Percentiles rank a stretch among this genome's conserved stretches.
Conservation (phyloP, 2,888 invertebrate genomes). For the Pseudolycoriella hygida region DNA sequence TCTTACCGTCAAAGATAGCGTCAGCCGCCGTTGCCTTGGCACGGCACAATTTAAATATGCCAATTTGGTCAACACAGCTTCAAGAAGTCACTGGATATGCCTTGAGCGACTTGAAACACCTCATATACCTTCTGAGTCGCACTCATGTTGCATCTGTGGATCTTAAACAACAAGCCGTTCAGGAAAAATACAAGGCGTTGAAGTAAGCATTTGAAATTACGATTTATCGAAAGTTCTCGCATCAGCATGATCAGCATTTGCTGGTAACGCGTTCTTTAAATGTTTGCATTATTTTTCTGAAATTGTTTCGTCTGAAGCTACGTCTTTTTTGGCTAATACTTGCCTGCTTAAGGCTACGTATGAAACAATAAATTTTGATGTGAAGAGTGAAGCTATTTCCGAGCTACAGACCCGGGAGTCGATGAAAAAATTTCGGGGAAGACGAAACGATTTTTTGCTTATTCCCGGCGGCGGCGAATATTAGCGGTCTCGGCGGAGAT, state of each 20-base stretch:
- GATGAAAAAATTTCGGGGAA: too few relatives aligned
- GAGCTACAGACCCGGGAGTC: too few relatives aligned
- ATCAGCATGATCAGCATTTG: not conserved
- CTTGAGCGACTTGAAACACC: conserved; percentile 42
- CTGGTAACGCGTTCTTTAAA: too few relatives aligned
- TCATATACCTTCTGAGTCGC: conserved; percentile 47
- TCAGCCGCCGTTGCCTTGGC: conserved; percentile 67
- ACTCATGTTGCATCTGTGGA: conserved; percentile 48
- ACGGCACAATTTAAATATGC: conserved; percentile 41
- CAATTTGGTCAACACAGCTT: conserved; percentile 49
- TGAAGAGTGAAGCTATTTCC: too few relatives aligned
- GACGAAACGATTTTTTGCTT: too few relatives aligned
- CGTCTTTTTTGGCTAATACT: too few relatives aligned
- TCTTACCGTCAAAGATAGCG: conserved; percentile 65
- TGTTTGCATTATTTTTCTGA: too few relatives aligned
- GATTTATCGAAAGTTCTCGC: not conserved
- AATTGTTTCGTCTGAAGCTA: too few relatives aligned
- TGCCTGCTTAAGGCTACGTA: too few relatives aligned
- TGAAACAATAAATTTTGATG: too few relatives aligned
- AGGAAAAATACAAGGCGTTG: conserved; percentile 70
- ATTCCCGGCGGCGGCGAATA: too few relatives aligned
- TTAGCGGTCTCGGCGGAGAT: too few relatives aligned
- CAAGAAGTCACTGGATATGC: conserved; percentile 49
- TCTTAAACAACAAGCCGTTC: conserved; percentile 65
- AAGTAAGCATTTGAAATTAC: conserved; percentile 38